Percentiles rank a stretch among this genome's conserved stretches.
Evolutionary conservation across 2,113 vertebrate genomes (phyloP).

Genomic region (Dasypus novemcinctus): DNA sequence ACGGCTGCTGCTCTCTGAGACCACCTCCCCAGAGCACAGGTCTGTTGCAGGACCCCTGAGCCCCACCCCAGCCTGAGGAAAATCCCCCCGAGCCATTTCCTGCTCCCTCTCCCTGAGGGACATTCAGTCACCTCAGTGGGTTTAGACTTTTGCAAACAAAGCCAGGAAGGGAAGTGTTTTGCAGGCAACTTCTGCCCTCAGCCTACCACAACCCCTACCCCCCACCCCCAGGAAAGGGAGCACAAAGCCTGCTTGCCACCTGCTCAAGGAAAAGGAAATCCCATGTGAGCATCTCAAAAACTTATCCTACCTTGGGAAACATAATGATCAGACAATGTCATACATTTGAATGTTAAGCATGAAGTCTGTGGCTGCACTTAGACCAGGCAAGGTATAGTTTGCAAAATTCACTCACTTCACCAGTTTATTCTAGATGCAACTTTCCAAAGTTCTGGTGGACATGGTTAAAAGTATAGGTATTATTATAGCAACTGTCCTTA

Average conservation of each 20-base stretch:
- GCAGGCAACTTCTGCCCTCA: background rate
- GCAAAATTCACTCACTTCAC: background rate
- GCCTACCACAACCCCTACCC: background rate
- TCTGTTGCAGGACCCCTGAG: background rate
- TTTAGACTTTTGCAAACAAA: constrained; percentile 32
- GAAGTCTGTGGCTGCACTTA: background rate
- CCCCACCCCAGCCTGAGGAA: background rate
- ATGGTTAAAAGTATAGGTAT: background rate
- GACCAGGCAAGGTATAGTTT: background rate
- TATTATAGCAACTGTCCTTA: background rate
- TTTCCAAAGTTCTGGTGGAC: background rate
- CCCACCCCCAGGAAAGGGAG: background rate
- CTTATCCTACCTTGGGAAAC: background rate
- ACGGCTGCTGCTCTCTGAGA: background rate
- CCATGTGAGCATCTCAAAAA: background rate
- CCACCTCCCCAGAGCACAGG: background rate
- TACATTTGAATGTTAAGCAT: background rate
- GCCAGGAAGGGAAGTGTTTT: constrained; percentile 17
- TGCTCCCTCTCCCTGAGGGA: background rate
- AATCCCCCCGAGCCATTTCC: background rate
- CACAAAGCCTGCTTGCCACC: background rate
- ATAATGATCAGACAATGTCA: background rate
- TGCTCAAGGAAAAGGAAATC: background rate
- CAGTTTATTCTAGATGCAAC: background rate
- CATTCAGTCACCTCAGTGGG: background rate